These are phyloP conservation scores for Nylanderia fulva DNA, from an alignment of 1,140 invertebrate species.

Conservation along the genomic window DNA sequence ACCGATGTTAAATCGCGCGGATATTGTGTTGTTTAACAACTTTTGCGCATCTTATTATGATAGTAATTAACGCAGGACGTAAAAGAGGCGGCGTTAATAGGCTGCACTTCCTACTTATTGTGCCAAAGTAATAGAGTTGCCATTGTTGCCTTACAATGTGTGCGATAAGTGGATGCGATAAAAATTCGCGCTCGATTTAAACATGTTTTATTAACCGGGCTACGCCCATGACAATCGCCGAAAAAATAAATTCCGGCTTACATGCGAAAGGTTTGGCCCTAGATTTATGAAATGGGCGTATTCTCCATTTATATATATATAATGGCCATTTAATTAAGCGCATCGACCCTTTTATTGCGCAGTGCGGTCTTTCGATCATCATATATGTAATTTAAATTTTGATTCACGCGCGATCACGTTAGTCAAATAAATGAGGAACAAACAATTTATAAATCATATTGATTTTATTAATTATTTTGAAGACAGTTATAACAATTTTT, in stretches of 20 bases:
- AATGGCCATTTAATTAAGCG: conserved; percentile 15
- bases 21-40: not conserved
- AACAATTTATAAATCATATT: not conserved
- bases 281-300: conserved; percentile 36
- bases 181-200: conserved; percentile 47
- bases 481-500: not conserved
- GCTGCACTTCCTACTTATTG: conserved; percentile 57
- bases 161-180: not conserved
- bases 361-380: conserved; percentile 4
- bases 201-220: conserved; percentile 6
- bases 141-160: conserved; percentile 47
- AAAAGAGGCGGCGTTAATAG: conserved; percentile 69
- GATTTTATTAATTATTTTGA: not conserved
- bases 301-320: not conserved
- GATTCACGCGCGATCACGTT: not conserved
- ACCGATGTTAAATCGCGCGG: not conserved
- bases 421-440: not conserved
- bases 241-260: conserved; percentile 26
- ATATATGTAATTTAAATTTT: conserved; percentile 1
- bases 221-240: conserved; percentile 6
- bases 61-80: conserved; percentile 61
- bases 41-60: conserved; percentile 10
- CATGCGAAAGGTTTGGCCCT: conserved; percentile 1
- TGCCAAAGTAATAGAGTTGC: conserved; percentile 39
- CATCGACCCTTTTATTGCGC: conserved; percentile 3